phyloP scores from a whole-genome alignment of 1,140 invertebrate species.

The Drosophila rufa region DNA sequence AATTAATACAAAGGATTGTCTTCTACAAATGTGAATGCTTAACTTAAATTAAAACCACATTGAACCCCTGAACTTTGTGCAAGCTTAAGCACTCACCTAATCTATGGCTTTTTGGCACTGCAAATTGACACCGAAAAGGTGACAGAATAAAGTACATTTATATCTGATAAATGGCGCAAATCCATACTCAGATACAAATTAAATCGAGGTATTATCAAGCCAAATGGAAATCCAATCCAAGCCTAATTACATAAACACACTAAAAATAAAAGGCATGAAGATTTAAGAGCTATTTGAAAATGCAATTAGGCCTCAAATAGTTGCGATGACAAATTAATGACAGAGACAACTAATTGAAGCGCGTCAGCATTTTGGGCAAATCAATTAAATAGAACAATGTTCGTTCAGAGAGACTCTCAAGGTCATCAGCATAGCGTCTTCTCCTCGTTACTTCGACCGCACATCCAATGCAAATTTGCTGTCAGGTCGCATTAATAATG shows the following conservation, averaged over 20 bases:
- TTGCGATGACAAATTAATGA: slow-evolving; percentile 32
- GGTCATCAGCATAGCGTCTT: neutral
- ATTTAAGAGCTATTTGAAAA: slow-evolving; percentile 3
- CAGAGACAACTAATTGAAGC: slow-evolving; percentile 5
- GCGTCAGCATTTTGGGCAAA: neutral
- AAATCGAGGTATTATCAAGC: neutral
- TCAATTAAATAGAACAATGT: slow-evolving; percentile 17
- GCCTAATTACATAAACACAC: neutral
- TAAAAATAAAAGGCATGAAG: neutral
- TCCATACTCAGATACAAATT: neutral
- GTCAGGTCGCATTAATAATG: slow-evolving; percentile 42
- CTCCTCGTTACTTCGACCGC: slow-evolving; percentile 3
- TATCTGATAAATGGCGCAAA: neutral
- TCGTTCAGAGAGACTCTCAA: neutral
- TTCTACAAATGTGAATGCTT: neutral
- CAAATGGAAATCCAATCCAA: neutral
- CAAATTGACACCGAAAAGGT: no score
- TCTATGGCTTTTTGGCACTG: neutral
- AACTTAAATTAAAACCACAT: neutral
- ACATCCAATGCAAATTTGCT: slow-evolving; percentile 27
- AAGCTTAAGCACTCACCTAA: neutral
- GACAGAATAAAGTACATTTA: slow-evolving; percentile 1
- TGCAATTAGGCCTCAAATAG: slow-evolving; percentile 5
- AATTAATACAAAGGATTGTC: neutral
- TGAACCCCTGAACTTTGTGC: neutral